Evolutionary conservation across 2,888 invertebrate species (phyloP).

Genomic region (Caenorhabditis sp.): DNA sequence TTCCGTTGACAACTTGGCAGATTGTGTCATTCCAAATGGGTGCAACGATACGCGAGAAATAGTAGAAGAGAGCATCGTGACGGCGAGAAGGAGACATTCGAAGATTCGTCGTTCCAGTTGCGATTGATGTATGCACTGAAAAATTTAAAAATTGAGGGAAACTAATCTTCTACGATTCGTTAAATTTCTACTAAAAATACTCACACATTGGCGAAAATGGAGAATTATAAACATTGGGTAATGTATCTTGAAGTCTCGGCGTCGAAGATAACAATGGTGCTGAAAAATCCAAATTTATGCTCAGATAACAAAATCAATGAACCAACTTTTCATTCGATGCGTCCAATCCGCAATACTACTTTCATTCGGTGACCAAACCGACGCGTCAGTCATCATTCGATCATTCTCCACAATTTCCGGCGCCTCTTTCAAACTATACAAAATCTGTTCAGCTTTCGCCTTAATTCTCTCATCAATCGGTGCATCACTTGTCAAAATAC

Average conservation of each 20-base stretch:
- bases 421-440: constrained; percentile 41
- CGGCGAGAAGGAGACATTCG: constrained; percentile 78
- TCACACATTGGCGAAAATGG: constrained; percentile 41
- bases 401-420: constrained; percentile 39
- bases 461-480: constrained; percentile 45
- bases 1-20: constrained; percentile 32
- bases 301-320: neutral
- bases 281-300: constrained; percentile 16
- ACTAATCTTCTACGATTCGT: too few species aligned
- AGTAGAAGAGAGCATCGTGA: constrained; percentile 91
- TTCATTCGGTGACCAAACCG: constrained; percentile 49
- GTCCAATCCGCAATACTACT: constrained; percentile 56
- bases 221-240: constrained; percentile 9
- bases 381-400: constrained; percentile 14
- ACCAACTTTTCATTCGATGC: constrained; percentile 27
- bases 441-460: constrained; percentile 40
- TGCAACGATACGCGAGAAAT: constrained; percentile 83
- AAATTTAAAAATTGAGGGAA: neutral
- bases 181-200: too few species aligned
- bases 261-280: constrained; percentile 56
- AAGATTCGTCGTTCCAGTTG: constrained; percentile 16
- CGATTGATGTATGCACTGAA: constrained; percentile 27
- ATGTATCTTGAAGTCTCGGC: constrained; percentile 26
- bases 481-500: constrained; percentile 33
- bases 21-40: constrained; percentile 82